These are phyloP conservation scores for Siniperca undulata DNA, from an alignment of 2,797 vertebrate genomes.

Conservation along the genomic window DNA sequence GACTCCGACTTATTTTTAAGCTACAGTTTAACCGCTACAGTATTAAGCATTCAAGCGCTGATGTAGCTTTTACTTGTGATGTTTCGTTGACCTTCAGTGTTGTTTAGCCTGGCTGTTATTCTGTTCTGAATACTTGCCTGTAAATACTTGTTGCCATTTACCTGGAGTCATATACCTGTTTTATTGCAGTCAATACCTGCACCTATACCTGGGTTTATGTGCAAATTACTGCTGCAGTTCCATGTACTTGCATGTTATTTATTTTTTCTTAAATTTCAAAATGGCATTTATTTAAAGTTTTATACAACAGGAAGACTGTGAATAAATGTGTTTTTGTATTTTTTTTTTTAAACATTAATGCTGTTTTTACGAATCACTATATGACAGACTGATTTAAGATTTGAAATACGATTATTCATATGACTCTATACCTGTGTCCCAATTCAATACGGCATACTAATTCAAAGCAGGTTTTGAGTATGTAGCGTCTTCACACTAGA, in stretches of 20 bases:
- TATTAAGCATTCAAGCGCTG: background rate
- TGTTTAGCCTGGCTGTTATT: background rate
- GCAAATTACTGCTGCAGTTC: background rate
- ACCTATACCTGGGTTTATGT: background rate
- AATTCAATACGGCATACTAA: background rate
- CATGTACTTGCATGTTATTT: background rate
- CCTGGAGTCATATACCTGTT: background rate
- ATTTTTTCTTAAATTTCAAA: background rate
- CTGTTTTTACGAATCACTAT: background rate
- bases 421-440: background rate
- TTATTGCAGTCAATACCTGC: background rate
- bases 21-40: background rate
- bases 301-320: background rate
- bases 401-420: background rate
- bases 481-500: background rate
- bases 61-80: background rate
- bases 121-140: background rate
- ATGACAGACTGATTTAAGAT: background rate
- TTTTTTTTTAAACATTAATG: background rate
- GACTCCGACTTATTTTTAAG: background rate
- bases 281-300: background rate
- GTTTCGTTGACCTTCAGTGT: background rate
- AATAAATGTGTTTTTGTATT: conserved; percentile 20
- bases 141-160: conserved; percentile 1
- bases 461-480: background rate